Evolutionary conservation across 2,888 invertebrate species (phyloP), one percentile per base, ranked within the genome.

Genomic region (Atethmia centrago): DNA sequence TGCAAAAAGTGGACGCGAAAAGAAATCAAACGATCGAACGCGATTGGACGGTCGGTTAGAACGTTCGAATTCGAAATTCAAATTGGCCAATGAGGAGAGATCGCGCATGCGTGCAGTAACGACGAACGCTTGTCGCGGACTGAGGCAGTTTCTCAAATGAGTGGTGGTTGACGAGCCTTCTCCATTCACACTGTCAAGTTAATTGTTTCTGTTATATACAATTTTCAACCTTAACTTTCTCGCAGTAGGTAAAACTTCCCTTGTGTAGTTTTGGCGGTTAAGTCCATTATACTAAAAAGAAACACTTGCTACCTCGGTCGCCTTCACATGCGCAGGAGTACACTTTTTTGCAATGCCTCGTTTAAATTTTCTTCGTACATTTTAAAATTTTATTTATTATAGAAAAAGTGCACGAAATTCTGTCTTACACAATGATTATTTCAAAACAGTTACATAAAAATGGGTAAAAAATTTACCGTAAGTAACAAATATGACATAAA

Each of bases 261-360:
- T 36, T 72, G 74, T n/a, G 40, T 5, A 0, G 42, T 51, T 51
- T 71, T 75, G 81, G 82, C 75, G 51, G 58, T 88, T 92, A 87
- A 12, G 85, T 47, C 87, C 49, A 91, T 93, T 85, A 31, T 51
- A 40, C 25, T 21, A 72, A 56, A 64, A 49, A 71, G 59, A 80
- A 81, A 88, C 69, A 82, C 86, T 90, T 93, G 92, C 92, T 93
- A 95, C 94, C 94, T 95, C 92, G 92, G 89, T 95, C 90, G 93
- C 95, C 95, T 95, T 95, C 94, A 93, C 91, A 94, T 95, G 94
- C 93, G 93, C 94, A 92, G 89, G 94, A 94, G 93, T 93, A 90
- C 87, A 91, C 82, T 95, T 95, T 94, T 95, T 95, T 95, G 93
- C 93, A 89, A 90, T 86, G 88, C 88, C 88, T 91, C 83, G 87